Conservation (phyloP, 2,888 invertebrate species). For the Lasioglossum morio region DNA sequence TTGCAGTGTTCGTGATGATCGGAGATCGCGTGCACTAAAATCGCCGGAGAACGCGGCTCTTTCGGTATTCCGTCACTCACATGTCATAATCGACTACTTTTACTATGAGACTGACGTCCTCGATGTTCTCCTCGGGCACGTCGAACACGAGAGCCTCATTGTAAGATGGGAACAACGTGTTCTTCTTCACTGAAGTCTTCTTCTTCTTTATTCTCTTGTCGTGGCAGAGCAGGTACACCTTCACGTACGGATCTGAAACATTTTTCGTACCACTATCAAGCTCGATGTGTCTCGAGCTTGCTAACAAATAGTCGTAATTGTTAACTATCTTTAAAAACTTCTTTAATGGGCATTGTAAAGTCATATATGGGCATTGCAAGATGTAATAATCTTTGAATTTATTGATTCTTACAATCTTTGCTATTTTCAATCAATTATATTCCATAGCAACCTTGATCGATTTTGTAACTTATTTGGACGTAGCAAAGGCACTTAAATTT, state of each 20-base stretch:
- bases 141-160: conserved; percentile 98
- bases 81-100: conserved; percentile 96
- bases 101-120: conserved; percentile 92
- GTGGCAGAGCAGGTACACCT: conserved; percentile 94
- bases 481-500: too few relatives aligned
- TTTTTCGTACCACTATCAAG: neutral
- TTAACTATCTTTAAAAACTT: neutral
- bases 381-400: too few relatives aligned
- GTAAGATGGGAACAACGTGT: conserved; percentile 94
- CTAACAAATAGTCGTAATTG: neutral
- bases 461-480: too few relatives aligned
- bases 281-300: neutral
- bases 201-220: conserved; percentile 96
- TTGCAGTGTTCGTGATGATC: neutral
- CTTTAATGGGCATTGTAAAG: too few relatives aligned
- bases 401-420: too few relatives aligned
- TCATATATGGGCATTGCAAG: too few relatives aligned
- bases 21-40: neutral
- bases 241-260: conserved; percentile 95
- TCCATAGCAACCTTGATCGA: too few relatives aligned
- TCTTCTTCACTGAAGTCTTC: conserved; percentile 95
- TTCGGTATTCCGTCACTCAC: conserved; percentile 85
- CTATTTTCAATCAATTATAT: too few relatives aligned
- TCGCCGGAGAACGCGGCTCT: neutral
- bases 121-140: conserved; percentile 92